Evolutionary conservation across 2,113 vertebrate genomes (phyloP).

Genomic region (Otolemur garnettii): DNA sequence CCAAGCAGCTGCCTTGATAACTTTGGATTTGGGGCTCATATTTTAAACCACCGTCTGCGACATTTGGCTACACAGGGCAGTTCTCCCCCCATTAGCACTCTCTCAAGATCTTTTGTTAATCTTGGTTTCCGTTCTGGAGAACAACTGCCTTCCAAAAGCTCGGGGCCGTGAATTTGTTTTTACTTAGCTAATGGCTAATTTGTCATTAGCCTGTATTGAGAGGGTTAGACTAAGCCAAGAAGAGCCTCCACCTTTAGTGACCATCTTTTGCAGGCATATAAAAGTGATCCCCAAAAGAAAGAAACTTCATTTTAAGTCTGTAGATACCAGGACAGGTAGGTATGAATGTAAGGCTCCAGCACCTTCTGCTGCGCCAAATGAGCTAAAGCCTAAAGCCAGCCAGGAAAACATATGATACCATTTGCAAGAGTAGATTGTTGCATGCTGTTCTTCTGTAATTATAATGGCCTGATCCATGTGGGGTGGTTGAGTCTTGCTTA

Average conservation of each 20-base stretch:
- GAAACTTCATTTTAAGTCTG: neutral
- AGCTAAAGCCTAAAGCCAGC: slow-evolving; percentile 86
- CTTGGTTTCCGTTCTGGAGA: neutral
- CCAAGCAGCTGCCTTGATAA: neutral
- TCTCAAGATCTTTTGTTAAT: neutral
- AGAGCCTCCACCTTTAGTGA: neutral
- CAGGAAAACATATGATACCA: slow-evolving; percentile 97
- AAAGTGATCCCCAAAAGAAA: neutral
- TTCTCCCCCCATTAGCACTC: neutral
- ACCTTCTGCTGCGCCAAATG: slow-evolving; percentile 77
- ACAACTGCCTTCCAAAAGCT: slow-evolving; percentile 11
- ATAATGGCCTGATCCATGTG: slow-evolving; percentile 92
- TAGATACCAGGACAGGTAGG: neutral
- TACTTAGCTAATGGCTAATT: neutral
- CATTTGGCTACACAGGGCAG: neutral
- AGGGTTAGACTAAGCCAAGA: neutral
- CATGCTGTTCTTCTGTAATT: slow-evolving; percentile 98
- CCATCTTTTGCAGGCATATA: neutral
- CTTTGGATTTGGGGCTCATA: neutral
- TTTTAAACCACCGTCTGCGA: neutral
- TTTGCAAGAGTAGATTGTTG: slow-evolving; percentile 94
- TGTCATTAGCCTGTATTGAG: neutral
- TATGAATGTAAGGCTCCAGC: neutral
- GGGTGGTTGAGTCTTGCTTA: slow-evolving; percentile 87
- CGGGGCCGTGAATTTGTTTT: neutral